Conservation (phyloP, 1,140 invertebrate species). For the Drosophila miranda region DNA sequence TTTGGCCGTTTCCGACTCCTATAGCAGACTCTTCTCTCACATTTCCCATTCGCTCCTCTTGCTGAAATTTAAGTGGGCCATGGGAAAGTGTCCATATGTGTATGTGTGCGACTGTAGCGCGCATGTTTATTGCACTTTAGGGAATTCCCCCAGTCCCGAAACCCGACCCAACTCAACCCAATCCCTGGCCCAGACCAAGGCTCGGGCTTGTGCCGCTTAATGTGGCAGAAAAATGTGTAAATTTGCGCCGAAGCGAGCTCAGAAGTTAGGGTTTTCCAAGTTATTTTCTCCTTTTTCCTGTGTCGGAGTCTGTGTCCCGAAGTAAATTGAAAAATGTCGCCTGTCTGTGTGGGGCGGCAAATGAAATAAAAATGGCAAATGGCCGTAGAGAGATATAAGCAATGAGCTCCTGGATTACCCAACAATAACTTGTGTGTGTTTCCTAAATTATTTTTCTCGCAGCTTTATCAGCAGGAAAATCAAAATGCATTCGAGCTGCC, state of each 20-base stretch:
- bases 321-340: conserved; percentile 76
- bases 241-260: conserved; percentile 63
- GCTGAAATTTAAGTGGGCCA: conserved; percentile 64
- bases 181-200: conserved; percentile 12
- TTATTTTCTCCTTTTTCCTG: conserved; percentile 3
- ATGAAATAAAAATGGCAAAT: conserved; percentile 75
- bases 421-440: conserved; percentile 26
- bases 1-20: neutral
- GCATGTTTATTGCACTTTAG: conserved; percentile 80
- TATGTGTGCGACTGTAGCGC: conserved; percentile 62
- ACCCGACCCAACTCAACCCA: conserved; percentile 55
- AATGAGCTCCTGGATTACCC: conserved; percentile 51
- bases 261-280: conserved; percentile 22
- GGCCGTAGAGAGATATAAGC: conserved; percentile 51
- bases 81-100: conserved; percentile 53
- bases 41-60: conserved; percentile 23
- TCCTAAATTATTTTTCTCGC: conserved; percentile 36
- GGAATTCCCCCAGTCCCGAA: conserved; percentile 53
- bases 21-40: neutral
- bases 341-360: conserved; percentile 28
- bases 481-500: conserved; percentile 25
- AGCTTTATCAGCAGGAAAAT: conserved; percentile 30
- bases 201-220: conserved; percentile 59
- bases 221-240: conserved; percentile 81
- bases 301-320: conserved; percentile 37